Evolutionary conservation across 2,113 vertebrate genomes (phyloP).

Genomic region (Forbesichthys agassizii): DNA sequence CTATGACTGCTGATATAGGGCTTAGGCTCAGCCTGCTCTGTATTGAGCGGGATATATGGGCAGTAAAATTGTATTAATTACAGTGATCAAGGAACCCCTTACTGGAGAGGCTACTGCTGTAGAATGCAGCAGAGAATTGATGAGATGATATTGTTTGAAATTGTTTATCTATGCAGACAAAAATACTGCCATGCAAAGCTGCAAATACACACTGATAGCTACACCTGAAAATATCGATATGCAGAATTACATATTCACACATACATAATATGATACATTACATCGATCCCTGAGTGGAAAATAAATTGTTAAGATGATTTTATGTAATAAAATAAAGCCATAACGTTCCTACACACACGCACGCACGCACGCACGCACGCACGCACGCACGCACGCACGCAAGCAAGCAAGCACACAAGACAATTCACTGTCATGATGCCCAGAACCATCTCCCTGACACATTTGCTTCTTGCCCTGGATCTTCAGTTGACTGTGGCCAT

Average conservation of each 20-base stretch:
- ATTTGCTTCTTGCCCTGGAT: constrained; percentile 1
- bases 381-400: constrained; percentile 1
- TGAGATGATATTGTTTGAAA: constrained; percentile 30
- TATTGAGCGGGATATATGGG: not conserved
- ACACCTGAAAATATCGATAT: constrained; percentile 1
- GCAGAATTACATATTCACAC: too few species aligned
- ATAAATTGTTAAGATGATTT: too few species aligned
- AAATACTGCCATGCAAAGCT: not conserved
- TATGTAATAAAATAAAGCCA: not conserved
- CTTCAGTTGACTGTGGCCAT: not conserved
- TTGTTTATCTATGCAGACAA: constrained; percentile 7
- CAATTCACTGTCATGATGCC: not conserved
- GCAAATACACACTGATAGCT: not conserved
- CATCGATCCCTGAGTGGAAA: too few species aligned
- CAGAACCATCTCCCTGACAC: constrained; percentile 7
- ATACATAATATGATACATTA: too few species aligned
- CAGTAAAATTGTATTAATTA: constrained; percentile 40
- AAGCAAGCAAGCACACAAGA: not conserved
- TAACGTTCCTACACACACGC: not conserved
- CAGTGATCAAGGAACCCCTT: constrained; percentile 32
- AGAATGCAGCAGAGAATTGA: constrained; percentile 13
- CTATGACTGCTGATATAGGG: not conserved
- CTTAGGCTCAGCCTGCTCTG: not conserved
- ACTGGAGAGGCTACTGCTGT: not conserved
- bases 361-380: not conserved